Conservation (phyloP, 2,888 invertebrate genomes). For the Cerceris ruficornis region DNA sequence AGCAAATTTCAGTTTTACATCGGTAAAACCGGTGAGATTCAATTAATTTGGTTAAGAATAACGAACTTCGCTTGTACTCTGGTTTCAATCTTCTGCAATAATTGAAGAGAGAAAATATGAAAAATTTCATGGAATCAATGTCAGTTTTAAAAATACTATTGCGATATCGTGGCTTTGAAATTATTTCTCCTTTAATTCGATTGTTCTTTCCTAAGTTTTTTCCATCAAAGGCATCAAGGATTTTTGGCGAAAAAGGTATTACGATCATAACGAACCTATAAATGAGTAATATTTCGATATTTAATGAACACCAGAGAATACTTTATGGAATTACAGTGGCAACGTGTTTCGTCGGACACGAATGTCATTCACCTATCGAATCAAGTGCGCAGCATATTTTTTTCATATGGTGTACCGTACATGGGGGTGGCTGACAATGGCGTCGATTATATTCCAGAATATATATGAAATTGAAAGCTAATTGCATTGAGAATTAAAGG, state of each 20-base stretch:
- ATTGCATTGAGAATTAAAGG: slow-evolving; percentile 66
- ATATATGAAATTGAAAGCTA: slow-evolving; percentile 60
- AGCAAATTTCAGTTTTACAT: too few relatives aligned
- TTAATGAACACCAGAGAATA: not conserved
- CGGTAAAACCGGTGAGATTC: not conserved
- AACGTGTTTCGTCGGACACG: not conserved
- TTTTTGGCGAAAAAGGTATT: too few relatives aligned
- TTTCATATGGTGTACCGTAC: not conserved
- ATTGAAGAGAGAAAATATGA: too few relatives aligned
- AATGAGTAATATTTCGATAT: not conserved
- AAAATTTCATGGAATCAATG: too few relatives aligned
- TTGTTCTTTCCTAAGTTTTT: too few relatives aligned
- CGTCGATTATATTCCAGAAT: slow-evolving; percentile 38
- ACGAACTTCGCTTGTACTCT: not conserved
- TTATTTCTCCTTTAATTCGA: too few relatives aligned
- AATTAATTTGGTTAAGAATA: not conserved
- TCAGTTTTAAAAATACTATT: too few relatives aligned
- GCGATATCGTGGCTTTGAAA: too few relatives aligned
- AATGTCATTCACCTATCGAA: slow-evolving; percentile 20
- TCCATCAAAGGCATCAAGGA: too few relatives aligned
- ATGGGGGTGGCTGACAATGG: not conserved
- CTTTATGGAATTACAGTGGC: not conserved
- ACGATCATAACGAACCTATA: not conserved
- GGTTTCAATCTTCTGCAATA: not conserved
- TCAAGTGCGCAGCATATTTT: slow-evolving; percentile 15